Conservation (phyloP, 1,140 invertebrate genomes). For the Trichoplusia ni region DNA sequence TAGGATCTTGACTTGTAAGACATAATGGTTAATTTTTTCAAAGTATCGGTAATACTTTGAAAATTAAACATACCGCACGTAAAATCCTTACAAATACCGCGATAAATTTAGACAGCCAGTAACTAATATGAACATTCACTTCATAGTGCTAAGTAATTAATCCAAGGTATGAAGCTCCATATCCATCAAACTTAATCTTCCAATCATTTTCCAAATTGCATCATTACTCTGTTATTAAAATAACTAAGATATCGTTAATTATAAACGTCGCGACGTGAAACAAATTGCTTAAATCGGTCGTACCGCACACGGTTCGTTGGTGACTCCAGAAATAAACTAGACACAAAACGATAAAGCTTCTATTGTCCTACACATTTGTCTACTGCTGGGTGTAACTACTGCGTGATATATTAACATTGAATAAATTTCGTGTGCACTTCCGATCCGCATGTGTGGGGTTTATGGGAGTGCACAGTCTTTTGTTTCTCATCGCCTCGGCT, state of each 20-base stretch:
- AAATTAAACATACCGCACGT: too few relatives aligned
- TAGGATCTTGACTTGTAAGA: too few relatives aligned
- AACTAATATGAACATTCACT: too few relatives aligned
- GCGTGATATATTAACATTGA: constrained; percentile 27
- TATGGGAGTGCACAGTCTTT: not conserved
- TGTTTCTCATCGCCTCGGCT: constrained; percentile 2
- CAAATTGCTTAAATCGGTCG: constrained; percentile 47
- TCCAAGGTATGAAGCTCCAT: too few relatives aligned
- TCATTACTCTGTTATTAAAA: not conserved
- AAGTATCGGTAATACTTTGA: too few relatives aligned
- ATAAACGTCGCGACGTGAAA: constrained; percentile 31
- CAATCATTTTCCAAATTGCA: not conserved
- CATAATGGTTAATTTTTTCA: too few relatives aligned
- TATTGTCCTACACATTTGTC: constrained; percentile 27
- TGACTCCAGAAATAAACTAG: constrained; percentile 51
- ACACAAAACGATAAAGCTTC: constrained; percentile 49
- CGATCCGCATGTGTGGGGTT: constrained; percentile 17
- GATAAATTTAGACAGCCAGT: too few relatives aligned
- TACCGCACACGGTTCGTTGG: constrained; percentile 42
- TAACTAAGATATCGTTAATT: constrained; percentile 2
- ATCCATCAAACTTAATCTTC: not conserved
- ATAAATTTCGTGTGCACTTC: constrained; percentile 22
- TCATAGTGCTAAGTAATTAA: too few relatives aligned
- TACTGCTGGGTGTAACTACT: constrained; percentile 28
- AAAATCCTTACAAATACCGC: too few relatives aligned